phyloP scores from a whole-genome alignment of 2,113 vertebrate genomes.

The Fulica atra region DNA sequence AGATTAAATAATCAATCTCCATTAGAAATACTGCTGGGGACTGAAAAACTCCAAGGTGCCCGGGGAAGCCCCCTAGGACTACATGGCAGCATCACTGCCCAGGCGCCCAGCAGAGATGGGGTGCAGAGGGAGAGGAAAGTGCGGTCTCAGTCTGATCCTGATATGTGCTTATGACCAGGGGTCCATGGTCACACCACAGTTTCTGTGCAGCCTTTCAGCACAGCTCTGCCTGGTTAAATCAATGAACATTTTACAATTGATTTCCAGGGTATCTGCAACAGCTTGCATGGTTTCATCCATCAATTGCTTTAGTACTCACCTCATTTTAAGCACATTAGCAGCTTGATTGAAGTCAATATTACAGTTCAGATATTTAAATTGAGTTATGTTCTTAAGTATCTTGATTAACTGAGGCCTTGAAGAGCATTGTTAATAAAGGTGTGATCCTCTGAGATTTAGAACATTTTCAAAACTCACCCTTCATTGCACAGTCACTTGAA shows the following conservation, averaged over 20 bases:
- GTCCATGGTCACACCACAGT: fast-evolving
- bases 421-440: background rate
- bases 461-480: background rate
- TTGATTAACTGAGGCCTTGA: background rate
- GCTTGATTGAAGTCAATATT: background rate
- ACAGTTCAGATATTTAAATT: background rate
- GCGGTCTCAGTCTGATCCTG: background rate
- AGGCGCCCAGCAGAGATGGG: fast-evolving
- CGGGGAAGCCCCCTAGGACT: fast-evolving
- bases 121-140: fast-evolving
- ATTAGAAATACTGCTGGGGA: constrained; percentile 20
- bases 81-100: background rate
- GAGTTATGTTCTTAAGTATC: background rate
- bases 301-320: background rate
- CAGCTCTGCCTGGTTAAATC: background rate
- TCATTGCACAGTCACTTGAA: background rate
- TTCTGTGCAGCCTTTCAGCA: background rate
- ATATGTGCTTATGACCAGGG: fast-evolving
- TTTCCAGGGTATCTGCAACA: background rate
- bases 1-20: constrained; percentile 51
- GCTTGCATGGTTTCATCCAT: background rate
- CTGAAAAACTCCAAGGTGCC: background rate
- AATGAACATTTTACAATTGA: background rate
- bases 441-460: background rate
- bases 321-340: constrained; percentile 6